Evolutionary conservation across 1,140 invertebrate genomes (phyloP).

Genomic region (Rhyzopertha dominica): DNA sequence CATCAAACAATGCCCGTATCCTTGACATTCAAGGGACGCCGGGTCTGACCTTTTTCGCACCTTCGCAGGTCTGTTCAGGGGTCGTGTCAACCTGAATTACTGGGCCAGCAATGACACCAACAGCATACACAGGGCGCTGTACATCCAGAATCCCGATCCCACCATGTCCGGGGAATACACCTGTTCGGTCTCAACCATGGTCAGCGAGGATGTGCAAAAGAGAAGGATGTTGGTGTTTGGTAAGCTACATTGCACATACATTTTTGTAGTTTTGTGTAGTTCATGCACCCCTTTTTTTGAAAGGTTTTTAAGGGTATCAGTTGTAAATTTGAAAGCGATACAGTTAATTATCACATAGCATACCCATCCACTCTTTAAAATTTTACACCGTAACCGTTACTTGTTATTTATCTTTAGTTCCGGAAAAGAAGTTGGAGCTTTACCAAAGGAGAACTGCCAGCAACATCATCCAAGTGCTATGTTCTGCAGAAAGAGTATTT

Average conservation of each 20-base stretch:
- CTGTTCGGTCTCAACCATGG: constrained; percentile 65
- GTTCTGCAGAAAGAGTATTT: constrained; percentile 51
- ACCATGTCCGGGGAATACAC: constrained; percentile 68
- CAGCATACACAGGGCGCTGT: constrained; percentile 60
- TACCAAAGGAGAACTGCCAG: constrained; percentile 45
- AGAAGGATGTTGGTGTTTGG: constrained; percentile 68
- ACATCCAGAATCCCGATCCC: constrained; percentile 60
- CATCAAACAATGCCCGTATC: no score
- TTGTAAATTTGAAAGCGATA: no score
- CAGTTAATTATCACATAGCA: no score
- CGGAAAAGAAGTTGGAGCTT: constrained; percentile 51
- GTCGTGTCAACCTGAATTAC: constrained; percentile 59
- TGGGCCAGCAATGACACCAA: constrained; percentile 52
- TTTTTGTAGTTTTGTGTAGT: no score
- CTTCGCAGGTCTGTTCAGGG: constrained; percentile 51
- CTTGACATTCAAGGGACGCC: no score
- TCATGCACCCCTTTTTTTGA: no score
- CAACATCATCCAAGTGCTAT: constrained; percentile 50
- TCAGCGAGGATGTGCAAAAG: constrained; percentile 57
- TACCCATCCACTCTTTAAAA: no score
- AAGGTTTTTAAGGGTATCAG: no score
- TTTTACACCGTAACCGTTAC: no score
- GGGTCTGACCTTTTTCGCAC: no score
- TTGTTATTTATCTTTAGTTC: constrained; percentile 43
- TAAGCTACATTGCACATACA: constrained; percentile 45